These are phyloP conservation scores for Rugalucina vietnamica DNA, from an alignment of 2,888 invertebrate genomes.

Conservation along the genomic window DNA sequence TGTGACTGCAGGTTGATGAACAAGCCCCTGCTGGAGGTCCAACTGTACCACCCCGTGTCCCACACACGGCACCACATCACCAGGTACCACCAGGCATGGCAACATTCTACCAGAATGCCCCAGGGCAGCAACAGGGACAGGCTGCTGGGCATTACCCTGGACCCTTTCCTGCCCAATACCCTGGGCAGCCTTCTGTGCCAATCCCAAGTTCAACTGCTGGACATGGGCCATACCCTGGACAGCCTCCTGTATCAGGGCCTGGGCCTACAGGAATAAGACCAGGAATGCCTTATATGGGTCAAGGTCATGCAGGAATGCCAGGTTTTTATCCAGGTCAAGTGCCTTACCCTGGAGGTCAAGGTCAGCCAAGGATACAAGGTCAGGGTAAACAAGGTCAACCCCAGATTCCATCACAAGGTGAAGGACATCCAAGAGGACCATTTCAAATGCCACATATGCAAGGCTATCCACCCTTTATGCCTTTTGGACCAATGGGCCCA, in stretches of 20 bases:
- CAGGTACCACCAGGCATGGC: not conserved
- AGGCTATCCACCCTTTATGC: not conserved
- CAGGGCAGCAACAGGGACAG: not conserved
- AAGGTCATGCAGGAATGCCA: not conserved
- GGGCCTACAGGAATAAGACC: not conserved
- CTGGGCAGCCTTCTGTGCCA: not conserved
- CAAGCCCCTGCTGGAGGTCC: too few relatives aligned
- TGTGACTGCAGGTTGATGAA: too few relatives aligned
- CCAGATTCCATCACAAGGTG: not conserved
- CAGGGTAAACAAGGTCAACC: too few relatives aligned
- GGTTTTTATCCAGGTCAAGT: too few relatives aligned
- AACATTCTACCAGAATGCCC: not conserved
- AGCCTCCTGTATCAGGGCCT: not conserved
- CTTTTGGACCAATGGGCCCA: not conserved
- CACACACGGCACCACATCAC: not conserved
- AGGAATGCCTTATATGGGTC: not conserved
- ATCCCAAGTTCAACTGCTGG: not conserved
- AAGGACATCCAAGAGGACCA: not conserved
- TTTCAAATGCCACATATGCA: not conserved
- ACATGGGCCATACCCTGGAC: not conserved
- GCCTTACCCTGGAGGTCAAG: not conserved
- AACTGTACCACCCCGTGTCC: not conserved
- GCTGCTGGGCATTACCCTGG: not conserved
- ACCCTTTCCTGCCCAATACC: not conserved
- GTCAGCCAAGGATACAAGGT: not conserved